Percentiles rank a stretch among this genome's conserved stretches.
phyloP scores from a whole-genome alignment of 2,113 vertebrate species.

The Tetraodon nigroviridis region DNA sequence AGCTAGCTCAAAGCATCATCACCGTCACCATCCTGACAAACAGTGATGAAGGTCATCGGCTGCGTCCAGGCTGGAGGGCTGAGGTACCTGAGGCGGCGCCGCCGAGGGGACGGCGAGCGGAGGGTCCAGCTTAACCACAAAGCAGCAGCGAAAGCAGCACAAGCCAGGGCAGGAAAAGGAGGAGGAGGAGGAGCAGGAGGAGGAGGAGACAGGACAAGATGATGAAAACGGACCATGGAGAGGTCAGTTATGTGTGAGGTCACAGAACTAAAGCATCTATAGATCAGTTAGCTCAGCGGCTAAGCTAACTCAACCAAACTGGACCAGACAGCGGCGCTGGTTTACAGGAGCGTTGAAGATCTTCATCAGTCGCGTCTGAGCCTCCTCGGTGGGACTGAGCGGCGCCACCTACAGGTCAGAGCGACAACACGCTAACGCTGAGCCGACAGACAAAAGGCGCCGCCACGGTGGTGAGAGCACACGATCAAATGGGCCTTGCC shows the following conservation, averaged over 20 bases:
- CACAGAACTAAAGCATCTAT: no score
- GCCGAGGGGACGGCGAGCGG: constrained; percentile 64
- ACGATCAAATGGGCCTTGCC: no score
- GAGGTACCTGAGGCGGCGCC: constrained; percentile 78
- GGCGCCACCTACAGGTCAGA: constrained; percentile 81
- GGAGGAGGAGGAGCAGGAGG: not conserved
- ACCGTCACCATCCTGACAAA: no score
- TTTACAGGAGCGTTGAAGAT: constrained; percentile 89
- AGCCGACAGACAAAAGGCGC: no score
- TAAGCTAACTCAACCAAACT: no score
- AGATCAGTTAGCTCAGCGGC: no score
- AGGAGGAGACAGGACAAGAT: constrained; percentile 24
- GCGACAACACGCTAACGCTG: constrained; percentile 61
- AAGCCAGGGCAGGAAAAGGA: constrained; percentile 23
- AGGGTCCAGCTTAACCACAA: constrained; percentile 79
- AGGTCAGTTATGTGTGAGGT: no score
- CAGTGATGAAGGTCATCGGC: no score
- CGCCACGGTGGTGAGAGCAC: no score
- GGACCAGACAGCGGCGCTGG: no score
- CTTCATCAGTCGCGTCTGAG: constrained; percentile 87
- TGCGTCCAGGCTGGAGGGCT: constrained; percentile 57
- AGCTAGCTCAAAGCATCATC: no score
- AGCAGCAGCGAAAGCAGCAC: constrained; percentile 62
- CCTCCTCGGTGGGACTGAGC: constrained; percentile 82
- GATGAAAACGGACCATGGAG: not conserved